Base-by-base conservation (phyloP, 2,797 vertebrate species). In the Distichodus sexfasciatus region DNA sequence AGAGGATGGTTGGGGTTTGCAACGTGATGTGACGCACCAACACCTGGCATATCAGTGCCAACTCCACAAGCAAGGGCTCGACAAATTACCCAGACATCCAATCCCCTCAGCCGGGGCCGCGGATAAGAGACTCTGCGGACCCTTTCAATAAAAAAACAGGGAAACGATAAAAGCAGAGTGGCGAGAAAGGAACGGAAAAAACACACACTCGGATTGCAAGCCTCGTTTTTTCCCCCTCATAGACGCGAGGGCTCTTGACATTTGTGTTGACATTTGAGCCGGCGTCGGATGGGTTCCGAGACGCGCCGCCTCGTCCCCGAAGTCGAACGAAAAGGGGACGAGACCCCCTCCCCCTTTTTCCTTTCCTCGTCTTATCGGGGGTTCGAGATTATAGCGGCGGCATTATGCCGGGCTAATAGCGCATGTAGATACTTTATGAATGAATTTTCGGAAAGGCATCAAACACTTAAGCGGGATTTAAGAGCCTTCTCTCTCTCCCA, bases 401-500 rank as follows among this genome's bases (percentile, higher is more conserved):
- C 91, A 94, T 95, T 94, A 94, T 93, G 93, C 90, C 84, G 88
- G 94, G 91, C 94, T 96, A 96, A 94, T 96, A 95, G 91, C 87
- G 92, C 94, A 94, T 95, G 92, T 88, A 95, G 92, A 95, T 93
- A 91, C 91, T 91, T 94, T 93, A 92, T 91, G 93, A 96, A 94
- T 94, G 92, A 94, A 96, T 96, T 96, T 94, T 79, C 79, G 85
- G 92, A 94, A 91, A 94, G 89, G 91, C 88, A 92, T 91, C 91
- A 92, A 94, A 93, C 93, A 94, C 94, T 95, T 91, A 91, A 93
- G 91, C 89, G 91, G 94, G 93, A 95, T 95, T 95, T 96, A 94
- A 71, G 46, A 66, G 87, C 74, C 86, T 83, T 47, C 44, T 47
- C 63, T 90, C 90, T 89, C 86, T 88, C 38, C 17, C 12, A 55